Evolutionary conservation across 2,888 invertebrate species (phyloP), one percentile per base, ranked within the genome.

Genomic region (Frankliniella intonsa): DNA sequence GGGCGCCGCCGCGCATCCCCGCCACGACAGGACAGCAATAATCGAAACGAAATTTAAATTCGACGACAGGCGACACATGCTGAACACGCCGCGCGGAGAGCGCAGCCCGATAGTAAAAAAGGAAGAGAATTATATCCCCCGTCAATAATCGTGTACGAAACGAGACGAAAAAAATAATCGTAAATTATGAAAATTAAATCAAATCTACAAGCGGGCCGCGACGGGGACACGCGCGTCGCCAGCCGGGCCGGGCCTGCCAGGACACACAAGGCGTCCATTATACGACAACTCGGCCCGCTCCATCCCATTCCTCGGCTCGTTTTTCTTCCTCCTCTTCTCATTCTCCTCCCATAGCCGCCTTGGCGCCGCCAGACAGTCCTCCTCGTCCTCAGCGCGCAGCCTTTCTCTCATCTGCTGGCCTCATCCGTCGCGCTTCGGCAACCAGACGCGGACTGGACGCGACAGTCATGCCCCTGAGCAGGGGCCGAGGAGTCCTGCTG

Each of bases 181-280:
- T 76, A 76, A 76, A 76, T 76, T 76, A 76, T 76, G 25, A 76
- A 76, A 76, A 76, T 76, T 76, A 25, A 76, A 76, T 76, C 69
- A 76, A 76, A 76, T 25, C 22, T 76, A 76, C 69, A 76, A 22
- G 69, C 69, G 69, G 10, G 3, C 69, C 69, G 25, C 62, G 55
- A 62, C 62, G 14, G 19, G 17, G n/a, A 22, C 69, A 22, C 69
- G 22, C 69, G 22, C 69, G 11, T 19, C 14, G 65, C 19, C 51
- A 12, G 55, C 55, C 5, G 14, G 55, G 38, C 38, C 38, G 7
- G 69, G 22, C 69, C 5, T 19, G 69, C 69, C 22, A 25, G 69
- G 69, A 76, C 69, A 76, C 69, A 76, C 69, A 76, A 25, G 69
- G 12, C 69, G 69, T 76, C 69, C 69, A 76, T 76, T 76, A 76